Evolutionary conservation across 1,140 invertebrate species (phyloP), one percentile per base, ranked within the genome.

Genomic region (Leguminivora glycinivorella): DNA sequence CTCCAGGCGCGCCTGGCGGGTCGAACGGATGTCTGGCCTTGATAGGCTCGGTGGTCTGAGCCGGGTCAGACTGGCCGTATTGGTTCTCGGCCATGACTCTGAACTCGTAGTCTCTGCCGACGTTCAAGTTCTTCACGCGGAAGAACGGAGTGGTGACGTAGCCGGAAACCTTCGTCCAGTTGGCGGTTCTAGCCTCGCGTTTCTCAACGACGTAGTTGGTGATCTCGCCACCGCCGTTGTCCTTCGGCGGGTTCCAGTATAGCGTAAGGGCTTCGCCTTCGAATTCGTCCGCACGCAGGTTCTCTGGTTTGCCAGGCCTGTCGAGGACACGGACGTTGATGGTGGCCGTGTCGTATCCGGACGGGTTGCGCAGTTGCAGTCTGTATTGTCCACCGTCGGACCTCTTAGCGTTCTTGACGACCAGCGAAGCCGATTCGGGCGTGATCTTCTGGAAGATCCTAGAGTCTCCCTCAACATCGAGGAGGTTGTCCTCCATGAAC

Each of bases 181-280:
- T 95, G 4, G 94, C 93, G 10, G 95, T 94, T 73, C 94, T 94
- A 4, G 95, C 93, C 92, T 99, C 98, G 75, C 95, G 96, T 92
- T 97, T 99, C 90, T 99, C 99, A 67, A 99, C 95, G 56, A 99
- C 95, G 84, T 99, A 99, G 84, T 99, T 99, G 4, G 97, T 98
- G 69, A 99, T 95, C 26, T 97, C 96, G 34, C 97, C 96, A 19
- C 99, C 98, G 19, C 98, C 98, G 86, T 99, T 98, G 87, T 98
- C 97, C 80, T 96, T 97, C 0, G 99, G 98, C 79, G 98, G 96
- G 83, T 95, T 96, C 99, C 99, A 99, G 91, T 96, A 97, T 2
- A 99, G 92, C 0, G 98, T 99, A 19, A 99, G 94, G 52, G 97
- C 95, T 91, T 99, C 98, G 6, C 98, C 98, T 70, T 96, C 97